Evolutionary conservation across 2,888 invertebrate species (phyloP), one percentile per base, ranked within the genome.

Genomic region (Campoplex nolae): DNA sequence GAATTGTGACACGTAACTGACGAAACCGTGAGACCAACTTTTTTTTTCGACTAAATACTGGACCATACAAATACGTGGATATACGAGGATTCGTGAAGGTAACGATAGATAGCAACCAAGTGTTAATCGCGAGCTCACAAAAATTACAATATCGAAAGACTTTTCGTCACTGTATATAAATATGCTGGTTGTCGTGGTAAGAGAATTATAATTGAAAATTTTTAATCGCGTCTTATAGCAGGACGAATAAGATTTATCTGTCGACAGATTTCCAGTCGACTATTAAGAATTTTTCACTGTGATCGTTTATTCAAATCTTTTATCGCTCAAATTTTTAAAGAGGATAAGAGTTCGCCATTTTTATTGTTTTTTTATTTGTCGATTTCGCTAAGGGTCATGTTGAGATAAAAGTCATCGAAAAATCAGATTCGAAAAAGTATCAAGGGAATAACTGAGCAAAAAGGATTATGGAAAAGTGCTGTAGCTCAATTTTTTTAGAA

Each of bases 231-330:
- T 38, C 56, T 13, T n/a, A 42, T 23, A 38, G 16, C 13, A 54
- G 32, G 48, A 23, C 65, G 38, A 54, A 54, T 35, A 28, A 9
- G 3, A 58, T 78, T 67, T 54, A 11, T 35, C 13, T 32, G 38
- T 68, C 67, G 77, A 78, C n/a, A 18, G 16, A 73, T 56, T 74
- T 56, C 32, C n/a, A 18, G 71, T 18, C 71, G 48, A 45, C 23
- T 8, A 16, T 51, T 48, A 28, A 54, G 11, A 48, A 54, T 68
- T 78, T 68, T 54, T 28, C 16, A 38, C 67, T 68, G 67, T 78
- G 51, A 78, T 78, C 54, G 23, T 51, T 42, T 11, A n/a, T 48
- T 28, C 32, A 16, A 28, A 28, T 28, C 28, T 51, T 28, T 28
- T 45, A 48, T 68, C 62, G 32, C 48, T 48, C 16, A 48, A 48